Evolutionary conservation across 2,888 invertebrate genomes (phyloP), one percentile per base, ranked within the genome.

Genomic region (Pherbina coryleti): DNA sequence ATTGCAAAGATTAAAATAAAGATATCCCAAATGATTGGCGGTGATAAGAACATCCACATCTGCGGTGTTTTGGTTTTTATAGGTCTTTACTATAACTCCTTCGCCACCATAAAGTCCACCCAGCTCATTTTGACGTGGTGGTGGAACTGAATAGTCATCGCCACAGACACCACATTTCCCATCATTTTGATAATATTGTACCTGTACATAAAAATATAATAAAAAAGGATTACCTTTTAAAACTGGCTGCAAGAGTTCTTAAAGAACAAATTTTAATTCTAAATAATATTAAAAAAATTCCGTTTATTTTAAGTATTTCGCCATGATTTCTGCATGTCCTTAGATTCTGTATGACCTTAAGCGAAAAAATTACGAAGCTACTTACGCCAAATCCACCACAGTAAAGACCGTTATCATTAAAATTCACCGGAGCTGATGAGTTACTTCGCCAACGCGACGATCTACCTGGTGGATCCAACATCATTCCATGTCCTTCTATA

Each of bases 111-210:
- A 92, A 53, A 76, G 81, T n/a, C 92, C 92, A 5, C 91, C 91
- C 72, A 91, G 87, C 82, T 92, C 92, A 82, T 92, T 91, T 7
- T 88, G 85, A 69, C 92, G 87, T 0, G 92, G 92, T 51, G 81
- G 85, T 0, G 86, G 73, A 3, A 85, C 31, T 3, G 87, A 84
- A 79, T 89, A 92, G 79, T 90, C 85, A 83, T 92, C 92, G 1
- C 92, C 92, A 80, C 92, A 93, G 0, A 90, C 81, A 0, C 92
- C 92, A 81, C 92, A 93, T 70, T 88, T 88, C 1, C 92, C 92
- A 2, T 83, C 84, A 79, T 91, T 87, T 28, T 83, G 79, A 4
- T 82, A 49, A 86, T 90, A 91, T 86, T 92, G 92, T 22, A 82
- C 84, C 88, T 88, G 57, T 22, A 44, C 14, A 66, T 34, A 19